phyloP scores from a whole-genome alignment of 2,797 vertebrate species.

The Clarias fuscus region DNA sequence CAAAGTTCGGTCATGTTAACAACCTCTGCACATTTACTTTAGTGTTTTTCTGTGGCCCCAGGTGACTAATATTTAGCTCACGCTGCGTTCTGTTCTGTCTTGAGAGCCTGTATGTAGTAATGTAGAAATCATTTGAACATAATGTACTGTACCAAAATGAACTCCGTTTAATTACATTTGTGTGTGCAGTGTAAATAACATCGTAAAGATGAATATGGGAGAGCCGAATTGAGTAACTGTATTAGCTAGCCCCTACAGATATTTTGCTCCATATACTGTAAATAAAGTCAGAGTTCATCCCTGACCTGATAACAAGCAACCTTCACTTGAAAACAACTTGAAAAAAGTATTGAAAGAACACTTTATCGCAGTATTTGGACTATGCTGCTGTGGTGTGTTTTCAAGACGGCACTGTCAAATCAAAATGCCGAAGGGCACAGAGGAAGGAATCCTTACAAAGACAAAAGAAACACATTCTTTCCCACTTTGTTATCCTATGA shows the following conservation, averaged over 20 bases:
- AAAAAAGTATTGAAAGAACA: conserved; percentile 28
- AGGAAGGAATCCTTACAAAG: not conserved
- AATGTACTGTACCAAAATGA: conserved; percentile 3
- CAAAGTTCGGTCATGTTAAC: conserved; percentile 39
- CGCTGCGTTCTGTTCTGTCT: not conserved
- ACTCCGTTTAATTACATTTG: not conserved
- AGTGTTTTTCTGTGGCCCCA: conserved; percentile 31
- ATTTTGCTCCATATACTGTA: not conserved
- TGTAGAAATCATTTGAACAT: not conserved
- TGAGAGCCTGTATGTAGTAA: not conserved
- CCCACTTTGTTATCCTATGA: not conserved
- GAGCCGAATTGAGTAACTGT: not conserved
- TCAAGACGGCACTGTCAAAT: conserved; percentile 1
- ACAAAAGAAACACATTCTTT: conserved; percentile 9
- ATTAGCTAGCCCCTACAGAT: not conserved
- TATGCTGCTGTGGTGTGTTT: not conserved
- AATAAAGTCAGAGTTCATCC: not conserved
- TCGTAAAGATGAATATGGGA: not conserved
- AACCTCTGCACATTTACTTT: conserved; percentile 49
- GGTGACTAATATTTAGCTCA: conserved; percentile 32
- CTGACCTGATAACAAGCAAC: conserved; percentile 18
- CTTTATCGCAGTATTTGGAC: conserved; percentile 35
- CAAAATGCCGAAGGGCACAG: conserved; percentile 16
- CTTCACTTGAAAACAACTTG: conserved; percentile 36
- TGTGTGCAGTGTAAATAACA: not conserved